Evolutionary conservation across 2,888 invertebrate species (phyloP), one percentile per base, ranked within the genome.

Genomic region (Thereva unica): DNA sequence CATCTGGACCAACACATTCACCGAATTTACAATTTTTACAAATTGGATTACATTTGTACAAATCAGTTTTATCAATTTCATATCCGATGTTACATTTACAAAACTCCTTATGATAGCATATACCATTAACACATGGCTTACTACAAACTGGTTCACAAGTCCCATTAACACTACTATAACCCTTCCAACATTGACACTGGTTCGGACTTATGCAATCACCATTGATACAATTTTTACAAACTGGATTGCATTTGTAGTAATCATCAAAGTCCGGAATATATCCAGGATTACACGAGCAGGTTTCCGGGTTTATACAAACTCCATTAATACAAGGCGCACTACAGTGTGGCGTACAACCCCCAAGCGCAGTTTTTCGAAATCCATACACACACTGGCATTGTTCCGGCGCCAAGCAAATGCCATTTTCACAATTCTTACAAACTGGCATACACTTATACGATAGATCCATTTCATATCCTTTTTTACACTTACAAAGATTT

Each of bases 61-160:
- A 3, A 37, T 74, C 76, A 35, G 76, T 74, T 4, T 57, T 12
- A 55, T 10, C 76, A 41, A 74, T 76, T 41, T 72, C 72, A 67
- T 77, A 81, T 2, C 82, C 82, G 34, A 74, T 72, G 4, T 76
- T 74, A 64, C 82, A 82, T 3, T 77, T 74, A 42, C 82, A 82
- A 49, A 73, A 75, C 65, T 75, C 76, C 6, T 75, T 76, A 0
- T 81, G 82, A 12, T 82, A 80, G 68, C 85, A 85, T 47, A 78
- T 78, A 1, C 84, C 84, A 71, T 85, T 84, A n/a, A 81, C 6
- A 63, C 77, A 78, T n/a, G 70, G 57, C 53, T 71, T 66, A 9
- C 73, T 75, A 72, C 88, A 88, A 10, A 75, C 74, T 0, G 87
- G 85, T 7, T 47, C 38, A 50, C 72, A 72, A 23, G 41, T 4